Evolutionary conservation across 2,797 vertebrate species (phyloP), one percentile per base, ranked within the genome.

Genomic region (Varecia variegata): DNA sequence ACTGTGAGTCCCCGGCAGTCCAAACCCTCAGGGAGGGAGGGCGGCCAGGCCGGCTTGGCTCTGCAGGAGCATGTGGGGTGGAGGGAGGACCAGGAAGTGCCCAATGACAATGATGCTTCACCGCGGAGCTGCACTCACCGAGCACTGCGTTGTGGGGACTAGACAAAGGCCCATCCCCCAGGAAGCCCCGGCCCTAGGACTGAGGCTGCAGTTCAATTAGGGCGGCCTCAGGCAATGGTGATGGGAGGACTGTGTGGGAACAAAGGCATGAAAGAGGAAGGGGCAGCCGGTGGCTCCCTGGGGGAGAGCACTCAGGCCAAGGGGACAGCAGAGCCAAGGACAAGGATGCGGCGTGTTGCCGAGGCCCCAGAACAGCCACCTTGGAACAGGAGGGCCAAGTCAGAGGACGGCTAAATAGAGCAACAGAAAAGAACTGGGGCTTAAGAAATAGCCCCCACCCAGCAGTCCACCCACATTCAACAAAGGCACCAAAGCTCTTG

Each of bases 61-160:
- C 18, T 38, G 38, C 68, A 71, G 54, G 40, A 12, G 27, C 2
- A 4, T 3, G 0, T 1, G 27, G n/a, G 3, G 1, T 17, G 20
- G 47, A 73, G 54, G 38, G 9, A 7, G 3, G 14, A 35, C 38
- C 35, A 4, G 18, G 50, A 45, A 17, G 70, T 6, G 20, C 67
- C 35, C 25, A 23, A 23, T 21, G 27, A 74, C 27, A 32, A 18
- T 74, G 43, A 47, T 4, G 21, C 30, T 43, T 7, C 30, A 20
- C 45, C 13, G 10, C 71, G 1, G 27, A 17, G 45, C 73, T 47
- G 73, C 4, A 0, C 17, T 76, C 43, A 5, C 23, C 12, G 6
- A 50, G 54, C 20, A 17, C 6, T 1, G 20, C 8, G 1, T 9
- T 7, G 43, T 74, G 47, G 67, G 74, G 47, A 35, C 21, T 2